Evolutionary conservation across 2,113 vertebrate species (phyloP).

Genomic region (Sander lucioperca): DNA sequence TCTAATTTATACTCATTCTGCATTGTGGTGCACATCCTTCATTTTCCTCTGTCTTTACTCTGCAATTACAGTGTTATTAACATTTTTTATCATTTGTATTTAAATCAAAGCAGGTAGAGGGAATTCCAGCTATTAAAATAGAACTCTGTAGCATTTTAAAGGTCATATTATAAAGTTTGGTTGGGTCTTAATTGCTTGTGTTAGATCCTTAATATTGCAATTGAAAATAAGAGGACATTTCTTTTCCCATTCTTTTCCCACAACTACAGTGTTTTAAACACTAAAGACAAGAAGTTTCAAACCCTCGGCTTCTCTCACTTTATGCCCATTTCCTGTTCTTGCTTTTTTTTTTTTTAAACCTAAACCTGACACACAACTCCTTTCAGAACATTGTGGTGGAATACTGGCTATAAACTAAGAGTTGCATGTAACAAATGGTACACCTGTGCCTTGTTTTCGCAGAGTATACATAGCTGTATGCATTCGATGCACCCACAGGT

Average conservation of each 20-base stretch:
- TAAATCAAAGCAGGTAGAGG: neutral
- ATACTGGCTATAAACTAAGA: conserved; percentile 5
- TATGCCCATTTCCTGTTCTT: too few species aligned
- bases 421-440: conserved; percentile 6
- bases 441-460: neutral
- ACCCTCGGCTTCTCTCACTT: too few species aligned
- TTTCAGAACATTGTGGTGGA: conserved; percentile 13
- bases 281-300: conserved; percentile 1
- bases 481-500: neutral
- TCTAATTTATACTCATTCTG: neutral
- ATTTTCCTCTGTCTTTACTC: neutral
- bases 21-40: neutral
- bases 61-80: neutral
- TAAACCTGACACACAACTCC: neutral
- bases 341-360: too few species aligned
- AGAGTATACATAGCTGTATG: neutral
- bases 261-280: neutral
- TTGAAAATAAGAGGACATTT: neutral
- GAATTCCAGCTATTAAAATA: neutral
- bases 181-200: neutral
- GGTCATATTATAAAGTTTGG: neutral
- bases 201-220: neutral
- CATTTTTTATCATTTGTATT: neutral
- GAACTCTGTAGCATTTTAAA: neutral
- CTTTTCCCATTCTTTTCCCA: neutral